phyloP scores from a whole-genome alignment of 1,140 invertebrate species.

The Tachypleus tridentatus region DNA sequence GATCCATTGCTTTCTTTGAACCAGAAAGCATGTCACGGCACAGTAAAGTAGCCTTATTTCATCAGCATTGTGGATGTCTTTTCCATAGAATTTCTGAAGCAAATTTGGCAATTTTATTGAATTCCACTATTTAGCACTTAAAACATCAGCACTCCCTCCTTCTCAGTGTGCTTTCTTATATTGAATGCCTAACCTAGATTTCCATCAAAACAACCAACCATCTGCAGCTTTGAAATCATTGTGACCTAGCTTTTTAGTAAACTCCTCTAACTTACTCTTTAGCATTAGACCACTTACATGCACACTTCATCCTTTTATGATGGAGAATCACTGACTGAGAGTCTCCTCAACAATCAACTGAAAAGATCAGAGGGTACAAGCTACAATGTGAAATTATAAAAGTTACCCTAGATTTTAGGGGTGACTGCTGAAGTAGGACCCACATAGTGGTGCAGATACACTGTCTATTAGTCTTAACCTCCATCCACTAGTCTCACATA shows the following conservation, averaged over 20 bases:
- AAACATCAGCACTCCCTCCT: neutral
- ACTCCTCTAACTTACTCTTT: conserved; percentile 19
- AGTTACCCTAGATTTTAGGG: too few relatives aligned
- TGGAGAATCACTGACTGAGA: conserved; percentile 19
- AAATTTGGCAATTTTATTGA: neutral
- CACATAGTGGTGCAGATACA: too few relatives aligned
- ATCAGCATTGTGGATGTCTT: too few relatives aligned
- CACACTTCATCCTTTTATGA: conserved; percentile 2
- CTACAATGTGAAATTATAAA: too few relatives aligned
- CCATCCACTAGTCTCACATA: too few relatives aligned
- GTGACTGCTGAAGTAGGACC: too few relatives aligned
- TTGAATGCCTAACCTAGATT: conserved; percentile 16
- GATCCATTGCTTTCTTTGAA: conserved; percentile 3
- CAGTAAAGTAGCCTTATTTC: too few relatives aligned
- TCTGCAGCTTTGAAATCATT: conserved; percentile 27
- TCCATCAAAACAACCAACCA: conserved; percentile 26
- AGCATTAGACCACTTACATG: conserved; percentile 22
- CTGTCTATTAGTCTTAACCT: too few relatives aligned
- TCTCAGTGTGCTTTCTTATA: conserved; percentile 12
- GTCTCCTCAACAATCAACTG: conserved; percentile 18
- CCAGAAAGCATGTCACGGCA: too few relatives aligned
- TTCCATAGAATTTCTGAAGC: too few relatives aligned
- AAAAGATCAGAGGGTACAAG: too few relatives aligned
- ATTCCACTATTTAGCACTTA: conserved; percentile 12
- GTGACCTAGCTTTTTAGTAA: conserved; percentile 19